Percentiles rank a stretch among this genome's conserved stretches.
phyloP scores from a whole-genome alignment of 2,888 invertebrate species.

The Orthonychiurus folsomi region DNA sequence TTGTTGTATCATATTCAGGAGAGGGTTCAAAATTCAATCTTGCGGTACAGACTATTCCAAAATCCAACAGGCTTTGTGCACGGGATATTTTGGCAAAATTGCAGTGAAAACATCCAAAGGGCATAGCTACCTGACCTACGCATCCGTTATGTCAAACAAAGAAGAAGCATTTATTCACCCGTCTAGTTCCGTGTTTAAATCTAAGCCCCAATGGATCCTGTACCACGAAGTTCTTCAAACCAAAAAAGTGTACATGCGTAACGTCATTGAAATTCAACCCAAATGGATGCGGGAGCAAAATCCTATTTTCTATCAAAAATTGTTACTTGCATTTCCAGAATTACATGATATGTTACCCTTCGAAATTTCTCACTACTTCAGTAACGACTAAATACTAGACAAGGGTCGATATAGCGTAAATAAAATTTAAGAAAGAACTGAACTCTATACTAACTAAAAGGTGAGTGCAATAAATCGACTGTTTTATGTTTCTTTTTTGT shows the following conservation, averaged over 20 bases:
- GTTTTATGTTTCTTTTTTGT: too few relatives aligned
- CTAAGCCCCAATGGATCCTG: background rate
- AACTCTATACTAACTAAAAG: too few relatives aligned
- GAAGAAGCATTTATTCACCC: background rate
- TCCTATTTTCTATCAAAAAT: background rate
- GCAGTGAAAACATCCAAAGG: slow-evolving; percentile 47
- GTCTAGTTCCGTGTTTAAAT: background rate
- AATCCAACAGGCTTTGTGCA: slow-evolving; percentile 95
- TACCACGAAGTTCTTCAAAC: background rate
- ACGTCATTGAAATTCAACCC: background rate
- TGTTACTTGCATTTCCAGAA: background rate
- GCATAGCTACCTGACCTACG: background rate
- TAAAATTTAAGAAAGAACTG: too few relatives aligned
- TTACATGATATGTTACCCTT: background rate
- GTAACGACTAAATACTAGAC: too few relatives aligned
- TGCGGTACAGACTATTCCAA: slow-evolving; percentile 91
- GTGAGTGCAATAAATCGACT: too few relatives aligned
- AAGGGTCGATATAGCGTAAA: too few relatives aligned
- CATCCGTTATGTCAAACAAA: background rate
- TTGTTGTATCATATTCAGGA: too few relatives aligned
- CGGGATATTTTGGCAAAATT: slow-evolving; percentile 96
- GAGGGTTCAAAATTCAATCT: slow-evolving; percentile 75
- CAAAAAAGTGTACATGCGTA: background rate
- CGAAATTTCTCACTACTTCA: too few relatives aligned
- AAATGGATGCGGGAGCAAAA: background rate